Evolutionary conservation across 2,113 vertebrate species (phyloP).

Genomic region (Circaetus gallicus): DNA sequence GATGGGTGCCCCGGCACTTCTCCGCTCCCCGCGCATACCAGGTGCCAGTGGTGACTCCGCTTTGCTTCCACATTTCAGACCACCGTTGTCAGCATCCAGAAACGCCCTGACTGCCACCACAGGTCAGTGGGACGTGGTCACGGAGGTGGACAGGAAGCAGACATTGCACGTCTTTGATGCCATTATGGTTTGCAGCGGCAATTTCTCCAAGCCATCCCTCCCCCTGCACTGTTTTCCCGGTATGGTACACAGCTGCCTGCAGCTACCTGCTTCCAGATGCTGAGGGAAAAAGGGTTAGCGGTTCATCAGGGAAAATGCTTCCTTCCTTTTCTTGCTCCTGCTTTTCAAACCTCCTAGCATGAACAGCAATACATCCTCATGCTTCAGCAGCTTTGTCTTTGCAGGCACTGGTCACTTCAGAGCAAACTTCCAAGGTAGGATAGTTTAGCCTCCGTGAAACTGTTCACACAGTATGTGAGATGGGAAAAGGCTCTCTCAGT

Average conservation of each 20-base stretch:
- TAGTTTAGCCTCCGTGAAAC: neutral
- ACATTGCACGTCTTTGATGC: conserved; percentile 77
- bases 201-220: conserved; percentile 64
- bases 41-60: rapidly evolving
- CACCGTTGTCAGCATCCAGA: conserved; percentile 71
- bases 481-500: neutral
- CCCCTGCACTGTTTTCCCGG: conserved; percentile 81
- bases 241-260: neutral
- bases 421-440: neutral
- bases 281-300: neutral
- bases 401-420: neutral
- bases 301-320: neutral
- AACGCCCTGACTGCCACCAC: conserved; percentile 71
- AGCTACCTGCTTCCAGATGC: neutral
- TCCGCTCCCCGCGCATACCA: rapidly evolving
- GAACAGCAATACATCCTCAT: rapidly evolving
- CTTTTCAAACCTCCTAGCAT: neutral
- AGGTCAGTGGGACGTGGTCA: conserved; percentile 84
- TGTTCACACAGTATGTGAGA: rapidly evolving
- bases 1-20: rapidly evolving
- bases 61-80: conserved; percentile 62
- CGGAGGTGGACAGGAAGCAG: conserved; percentile 64
- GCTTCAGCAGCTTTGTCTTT: neutral
- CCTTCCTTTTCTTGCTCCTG: neutral
- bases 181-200: conserved; percentile 84